Evolutionary conservation across 23 tunicate species (phyloP), one percentile per base, ranked within the genome.

Genomic region (Diplosoma virens): DNA sequence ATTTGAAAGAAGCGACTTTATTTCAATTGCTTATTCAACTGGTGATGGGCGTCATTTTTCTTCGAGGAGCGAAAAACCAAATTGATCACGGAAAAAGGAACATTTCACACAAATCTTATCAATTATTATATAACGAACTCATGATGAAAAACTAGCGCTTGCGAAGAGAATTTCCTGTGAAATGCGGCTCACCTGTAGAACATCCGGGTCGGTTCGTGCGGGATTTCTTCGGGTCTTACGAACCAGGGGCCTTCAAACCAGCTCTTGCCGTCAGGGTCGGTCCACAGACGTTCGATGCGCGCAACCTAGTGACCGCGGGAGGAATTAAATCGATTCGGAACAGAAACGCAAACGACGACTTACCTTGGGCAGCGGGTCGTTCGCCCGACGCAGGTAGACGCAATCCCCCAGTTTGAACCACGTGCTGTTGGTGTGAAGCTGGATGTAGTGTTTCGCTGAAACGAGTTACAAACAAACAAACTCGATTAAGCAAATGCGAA

Each of bases 181-280:
- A 79, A 22, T 17, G 17, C 25, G 22, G 25, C 84, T 30, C 61
- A 92, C 97, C 76, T 81, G 78, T 72, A 92, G 71, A 92, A 92
- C 87, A 81, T 85, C 37, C 97, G 75, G 7, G 92, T 92, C 4
- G 97, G 92, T 66, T 92, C 97, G 48, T 92, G 97, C 18, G 81
- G 30, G 0, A 66, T 77, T 28, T 66, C 67, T n/a, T 76, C 66
- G 2, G 88, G 88, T 75, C 80, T 77, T 1, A 89, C 75, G 50
- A 92, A 92, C 87, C 87, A 81, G 18, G 92, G 81, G 0, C 97
- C 97, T 53, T 81, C 93, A 59, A 92, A 76, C 97, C 92, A 92
- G n/a, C 61, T 47, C 2, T 61, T 76, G 48, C 47, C 59, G 25
- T 47, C 47, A 4, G 26, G 58, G 76, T 92, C 97, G 0, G 84